A percentile compares a stretch with the other conserved stretches of the same genome.
phyloP scores from a whole-genome alignment of 2,113 vertebrate genomes.

The Sebastes fasciatus region DNA sequence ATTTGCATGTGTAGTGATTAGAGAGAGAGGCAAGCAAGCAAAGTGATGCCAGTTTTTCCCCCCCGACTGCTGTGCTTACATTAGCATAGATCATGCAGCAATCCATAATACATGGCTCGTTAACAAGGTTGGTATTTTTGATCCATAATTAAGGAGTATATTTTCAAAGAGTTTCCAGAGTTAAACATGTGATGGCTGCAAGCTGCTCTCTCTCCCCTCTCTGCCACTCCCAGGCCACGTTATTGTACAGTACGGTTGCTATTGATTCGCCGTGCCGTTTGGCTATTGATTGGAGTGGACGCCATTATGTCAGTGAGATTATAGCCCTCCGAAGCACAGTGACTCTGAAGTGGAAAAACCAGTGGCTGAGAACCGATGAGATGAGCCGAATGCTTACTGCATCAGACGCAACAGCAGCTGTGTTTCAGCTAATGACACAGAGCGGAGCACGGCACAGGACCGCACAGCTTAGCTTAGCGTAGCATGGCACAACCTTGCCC shows the following conservation, averaged over 20 bases:
- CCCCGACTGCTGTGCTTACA: slow-evolving; percentile 48
- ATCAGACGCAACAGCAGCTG: slow-evolving; percentile 66
- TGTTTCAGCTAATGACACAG: slow-evolving; percentile 66
- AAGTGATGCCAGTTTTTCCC: slow-evolving; percentile 48
- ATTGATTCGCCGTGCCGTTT: slow-evolving; percentile 76
- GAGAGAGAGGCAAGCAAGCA: slow-evolving; percentile 35
- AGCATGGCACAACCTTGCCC: slow-evolving; percentile 34
- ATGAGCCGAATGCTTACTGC: slow-evolving; percentile 62
- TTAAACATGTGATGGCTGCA: slow-evolving; percentile 50
- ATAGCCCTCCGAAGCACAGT: slow-evolving; percentile 63
- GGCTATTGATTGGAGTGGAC: slow-evolving; percentile 80
- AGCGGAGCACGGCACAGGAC: slow-evolving; percentile 18
- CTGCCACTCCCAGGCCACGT: slow-evolving; percentile 46
- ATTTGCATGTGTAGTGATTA: slow-evolving; percentile 51
- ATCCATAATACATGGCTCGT: slow-evolving; percentile 75
- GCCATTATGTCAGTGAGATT: slow-evolving; percentile 81
- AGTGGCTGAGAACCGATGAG: slow-evolving; percentile 66
- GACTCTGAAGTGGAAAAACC: slow-evolving; percentile 66
- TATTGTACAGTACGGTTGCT: slow-evolving; percentile 65
- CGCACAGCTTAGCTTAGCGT: background rate
- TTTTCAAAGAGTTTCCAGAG: slow-evolving; percentile 60
- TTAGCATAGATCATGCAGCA: slow-evolving; percentile 72
- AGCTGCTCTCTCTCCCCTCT: slow-evolving; percentile 10
- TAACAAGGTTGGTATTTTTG: slow-evolving; percentile 73
- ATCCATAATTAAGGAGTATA: slow-evolving; percentile 74